These are phyloP conservation scores for Copidosoma floridanum DNA, from an alignment of 1,140 invertebrate genomes.

Conservation along the genomic window DNA sequence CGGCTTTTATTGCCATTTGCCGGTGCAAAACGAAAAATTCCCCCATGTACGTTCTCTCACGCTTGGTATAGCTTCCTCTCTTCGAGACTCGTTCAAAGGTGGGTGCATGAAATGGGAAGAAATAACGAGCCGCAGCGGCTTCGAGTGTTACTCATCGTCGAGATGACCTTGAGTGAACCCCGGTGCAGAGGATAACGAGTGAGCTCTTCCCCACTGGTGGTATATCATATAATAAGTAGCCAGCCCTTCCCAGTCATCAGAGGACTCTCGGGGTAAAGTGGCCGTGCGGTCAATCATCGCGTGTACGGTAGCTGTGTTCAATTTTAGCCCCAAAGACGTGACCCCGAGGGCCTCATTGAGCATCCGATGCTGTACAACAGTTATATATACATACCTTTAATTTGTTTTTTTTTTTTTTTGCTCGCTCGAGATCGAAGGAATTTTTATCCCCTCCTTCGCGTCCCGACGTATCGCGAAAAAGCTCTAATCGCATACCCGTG, in stretches of 20 bases:
- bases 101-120: no score
- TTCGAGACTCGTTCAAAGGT: conserved; percentile 10
- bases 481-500: no score
- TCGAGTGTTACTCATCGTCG: conserved; percentile 27
- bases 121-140: no score
- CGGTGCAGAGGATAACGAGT: conserved; percentile 6
- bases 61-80: conserved; percentile 10
- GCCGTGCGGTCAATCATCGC: conserved; percentile 52
- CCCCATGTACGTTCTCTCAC: background rate
- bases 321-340: conserved; percentile 36
- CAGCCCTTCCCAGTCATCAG: conserved; percentile 34
- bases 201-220: no score
- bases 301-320: conserved; percentile 39
- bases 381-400: no score
- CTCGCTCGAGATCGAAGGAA: no score
- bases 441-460: no score
- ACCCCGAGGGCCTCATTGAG: background rate
- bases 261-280: conserved; percentile 32
- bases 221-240: no score
- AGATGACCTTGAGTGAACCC: conserved; percentile 41
- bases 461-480: no score
- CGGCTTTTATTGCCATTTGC: conserved; percentile 16
- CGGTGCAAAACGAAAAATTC: background rate
- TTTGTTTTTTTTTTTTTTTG: no score
- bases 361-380: no score